Evolutionary conservation across 37 sponge, comb jelly and placozoan genomes (phyloP).

Genomic region (Cladorhizidae sp.): DNA sequence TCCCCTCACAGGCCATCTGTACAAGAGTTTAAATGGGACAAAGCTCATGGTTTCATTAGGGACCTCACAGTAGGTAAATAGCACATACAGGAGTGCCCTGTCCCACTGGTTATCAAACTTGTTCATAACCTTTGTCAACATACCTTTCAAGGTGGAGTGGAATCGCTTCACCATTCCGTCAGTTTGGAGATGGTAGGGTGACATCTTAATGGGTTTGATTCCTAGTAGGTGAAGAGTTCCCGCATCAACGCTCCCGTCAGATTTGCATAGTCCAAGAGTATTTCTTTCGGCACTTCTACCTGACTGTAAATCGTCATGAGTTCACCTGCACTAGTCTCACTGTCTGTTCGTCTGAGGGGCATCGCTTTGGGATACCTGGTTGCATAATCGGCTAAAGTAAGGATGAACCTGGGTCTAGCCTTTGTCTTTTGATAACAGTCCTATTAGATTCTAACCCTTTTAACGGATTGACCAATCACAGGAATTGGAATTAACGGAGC

Average conservation of each 20-base stretch:
- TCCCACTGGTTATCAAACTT: conserved; percentile 19
- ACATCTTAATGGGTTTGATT: conserved; percentile 24
- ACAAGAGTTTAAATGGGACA: conserved; percentile 42
- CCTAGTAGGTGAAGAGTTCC: conserved; percentile 28
- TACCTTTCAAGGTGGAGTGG: conserved; percentile 33
- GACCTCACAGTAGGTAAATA: conserved; percentile 45
- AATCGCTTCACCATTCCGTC: conserved; percentile 52
- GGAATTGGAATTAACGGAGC: conserved; percentile 32
- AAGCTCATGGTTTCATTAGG: conserved; percentile 43
- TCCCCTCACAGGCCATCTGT: conserved; percentile 33
- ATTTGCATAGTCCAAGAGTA: conserved; percentile 30
- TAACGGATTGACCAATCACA: conserved; percentile 18
- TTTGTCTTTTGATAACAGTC: conserved; percentile 9
- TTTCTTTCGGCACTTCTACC: conserved; percentile 37
- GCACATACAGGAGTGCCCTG: conserved; percentile 21
- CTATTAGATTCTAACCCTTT: conserved; percentile 21
- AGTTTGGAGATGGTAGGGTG: conserved; percentile 53
- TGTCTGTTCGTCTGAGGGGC: conserved; percentile 27
- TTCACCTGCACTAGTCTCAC: conserved; percentile 32
- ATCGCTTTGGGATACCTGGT: conserved; percentile 50
- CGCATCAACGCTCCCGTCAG: conserved; percentile 23
- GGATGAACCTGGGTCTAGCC: conserved; percentile 15
- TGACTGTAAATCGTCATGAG: conserved; percentile 15
- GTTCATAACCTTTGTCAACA: conserved; percentile 11
- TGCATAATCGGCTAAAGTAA: conserved; percentile 26